phyloP scores from a whole-genome alignment of 2,113 vertebrate genomes.

The Saimiri boliviensis region DNA sequence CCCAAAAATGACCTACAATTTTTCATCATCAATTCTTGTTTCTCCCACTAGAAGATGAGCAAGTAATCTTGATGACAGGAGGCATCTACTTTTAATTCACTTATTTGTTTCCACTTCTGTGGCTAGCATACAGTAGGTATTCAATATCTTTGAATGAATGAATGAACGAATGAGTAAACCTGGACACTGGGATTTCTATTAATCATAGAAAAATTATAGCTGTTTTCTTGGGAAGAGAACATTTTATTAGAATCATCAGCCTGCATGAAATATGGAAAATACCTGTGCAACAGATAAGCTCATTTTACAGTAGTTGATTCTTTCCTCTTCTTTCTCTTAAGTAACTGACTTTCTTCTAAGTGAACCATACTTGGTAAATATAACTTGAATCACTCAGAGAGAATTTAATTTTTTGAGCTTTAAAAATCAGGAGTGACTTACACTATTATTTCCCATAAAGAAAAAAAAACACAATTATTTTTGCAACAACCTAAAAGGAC shows the following conservation, averaged over 20 bases:
- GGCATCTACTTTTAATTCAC: background rate
- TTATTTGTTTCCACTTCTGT: background rate
- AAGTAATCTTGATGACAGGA: background rate
- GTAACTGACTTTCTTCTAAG: background rate
- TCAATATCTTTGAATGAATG: background rate
- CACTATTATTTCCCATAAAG: background rate
- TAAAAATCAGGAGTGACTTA: background rate
- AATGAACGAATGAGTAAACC: background rate
- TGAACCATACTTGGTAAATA: background rate
- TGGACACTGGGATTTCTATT: background rate
- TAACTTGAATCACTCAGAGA: background rate
- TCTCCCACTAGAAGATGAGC: background rate
- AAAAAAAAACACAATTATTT: background rate
- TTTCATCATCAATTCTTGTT: background rate
- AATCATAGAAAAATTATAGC: background rate
- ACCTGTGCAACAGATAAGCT: background rate
- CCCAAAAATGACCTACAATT: background rate
- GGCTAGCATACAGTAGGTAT: background rate
- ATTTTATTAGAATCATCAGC: background rate
- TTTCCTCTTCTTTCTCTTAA: background rate
- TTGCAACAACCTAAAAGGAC: background rate
- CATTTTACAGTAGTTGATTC: background rate
- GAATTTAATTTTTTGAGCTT: background rate
- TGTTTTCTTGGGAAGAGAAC: background rate
- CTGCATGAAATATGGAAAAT: background rate